Conservation (phyloP, 2,113 vertebrate genomes). For the Zeus faber region DNA sequence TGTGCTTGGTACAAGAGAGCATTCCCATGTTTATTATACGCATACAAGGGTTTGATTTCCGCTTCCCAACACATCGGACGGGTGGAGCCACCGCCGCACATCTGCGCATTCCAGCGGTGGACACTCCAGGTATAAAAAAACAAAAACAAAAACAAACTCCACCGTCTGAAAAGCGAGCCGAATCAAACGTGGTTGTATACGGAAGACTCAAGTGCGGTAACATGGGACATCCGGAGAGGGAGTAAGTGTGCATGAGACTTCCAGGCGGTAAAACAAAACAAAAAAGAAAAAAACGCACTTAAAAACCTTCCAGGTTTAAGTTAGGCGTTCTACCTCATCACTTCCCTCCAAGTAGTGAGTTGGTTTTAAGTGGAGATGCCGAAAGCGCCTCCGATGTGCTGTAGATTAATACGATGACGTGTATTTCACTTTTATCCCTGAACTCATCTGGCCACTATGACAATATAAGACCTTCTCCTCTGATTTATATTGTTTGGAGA, state of each 20-base stretch:
- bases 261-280: slow-evolving; percentile 16
- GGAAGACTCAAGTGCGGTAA: background rate
- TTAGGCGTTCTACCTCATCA: too few relatives aligned
- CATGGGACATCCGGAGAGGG: slow-evolving; percentile 2
- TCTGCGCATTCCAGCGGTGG: too few relatives aligned
- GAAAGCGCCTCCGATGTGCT: too few relatives aligned
- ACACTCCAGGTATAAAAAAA: background rate
- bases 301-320: too few relatives aligned
- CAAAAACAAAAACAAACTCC: background rate
- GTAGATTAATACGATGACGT: background rate
- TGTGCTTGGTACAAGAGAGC: slow-evolving; percentile 37
- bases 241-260: slow-evolving; percentile 18
- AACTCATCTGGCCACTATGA: slow-evolving; percentile 13
- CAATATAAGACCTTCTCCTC: background rate
- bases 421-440: slow-evolving; percentile 21
- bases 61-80: slow-evolving; percentile 22
- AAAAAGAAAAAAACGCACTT: slow-evolving; percentile 28
- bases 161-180: background rate
- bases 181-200: background rate
- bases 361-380: slow-evolving; percentile 16
- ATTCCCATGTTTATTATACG: slow-evolving; percentile 29
- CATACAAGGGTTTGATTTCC: slow-evolving; percentile 51
- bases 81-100: slow-evolving; percentile 12
- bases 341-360: slow-evolving; percentile 13
- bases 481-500: background rate